Evolutionary conservation across 2,797 vertebrate species (phyloP).

Genomic region (Euthynnus affinis): DNA sequence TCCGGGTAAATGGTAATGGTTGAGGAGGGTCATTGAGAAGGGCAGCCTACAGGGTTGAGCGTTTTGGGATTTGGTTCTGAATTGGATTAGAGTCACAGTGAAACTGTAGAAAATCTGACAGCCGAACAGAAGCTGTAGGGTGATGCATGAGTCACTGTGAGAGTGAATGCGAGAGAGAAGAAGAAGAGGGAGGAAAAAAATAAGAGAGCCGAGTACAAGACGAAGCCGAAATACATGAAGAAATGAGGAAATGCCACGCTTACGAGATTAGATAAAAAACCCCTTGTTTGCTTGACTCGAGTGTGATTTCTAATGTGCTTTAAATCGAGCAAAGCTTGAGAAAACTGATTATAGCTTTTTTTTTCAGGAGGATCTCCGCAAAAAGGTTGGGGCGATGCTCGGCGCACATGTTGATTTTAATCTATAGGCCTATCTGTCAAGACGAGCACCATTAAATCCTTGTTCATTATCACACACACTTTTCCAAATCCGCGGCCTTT

Average conservation of each 20-base stretch:
- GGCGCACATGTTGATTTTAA: slow-evolving; percentile 50
- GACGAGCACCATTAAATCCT: slow-evolving; percentile 40
- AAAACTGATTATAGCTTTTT: slow-evolving; percentile 51
- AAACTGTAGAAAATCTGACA: slow-evolving; percentile 75
- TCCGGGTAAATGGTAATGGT: slow-evolving; percentile 66
- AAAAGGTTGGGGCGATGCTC: slow-evolving; percentile 20
- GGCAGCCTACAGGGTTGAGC: slow-evolving; percentile 67
- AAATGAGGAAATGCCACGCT: slow-evolving; percentile 51
- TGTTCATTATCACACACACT: slow-evolving; percentile 57
- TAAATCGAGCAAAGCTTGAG: slow-evolving; percentile 40
- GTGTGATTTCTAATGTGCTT: slow-evolving; percentile 55
- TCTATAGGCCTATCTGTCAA: slow-evolving; percentile 42
- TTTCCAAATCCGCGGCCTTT: slow-evolving; percentile 34
- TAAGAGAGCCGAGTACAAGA: slow-evolving; percentile 42
- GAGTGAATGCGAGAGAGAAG: slow-evolving; percentile 42
- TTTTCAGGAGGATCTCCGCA: slow-evolving; percentile 34
- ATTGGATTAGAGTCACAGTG: slow-evolving; percentile 75
- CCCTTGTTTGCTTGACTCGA: slow-evolving; percentile 51
- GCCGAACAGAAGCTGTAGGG: slow-evolving; percentile 68
- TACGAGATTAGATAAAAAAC: slow-evolving; percentile 54
- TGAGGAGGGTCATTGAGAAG: slow-evolving; percentile 65
- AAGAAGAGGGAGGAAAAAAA: slow-evolving; percentile 36
- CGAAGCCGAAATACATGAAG: slow-evolving; percentile 58
- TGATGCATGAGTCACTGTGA: slow-evolving; percentile 70
- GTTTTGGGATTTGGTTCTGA: slow-evolving; percentile 77